Evolutionary conservation across 2,888 invertebrate species (phyloP).

Genomic region (Empis stercorea): DNA sequence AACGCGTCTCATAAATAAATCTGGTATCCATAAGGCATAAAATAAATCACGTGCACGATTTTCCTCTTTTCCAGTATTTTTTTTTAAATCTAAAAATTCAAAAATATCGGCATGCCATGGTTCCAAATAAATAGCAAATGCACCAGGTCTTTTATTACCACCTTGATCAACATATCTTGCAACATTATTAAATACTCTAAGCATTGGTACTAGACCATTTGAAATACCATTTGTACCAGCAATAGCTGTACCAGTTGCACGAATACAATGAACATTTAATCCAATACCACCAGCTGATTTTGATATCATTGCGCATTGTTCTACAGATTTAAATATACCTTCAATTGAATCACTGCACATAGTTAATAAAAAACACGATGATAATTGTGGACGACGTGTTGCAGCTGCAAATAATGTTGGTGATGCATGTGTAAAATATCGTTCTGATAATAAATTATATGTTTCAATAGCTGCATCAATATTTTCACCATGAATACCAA

Average conservation of each 20-base stretch:
- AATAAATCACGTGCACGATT: conserved; percentile 88
- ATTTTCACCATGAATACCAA: conserved; percentile 92
- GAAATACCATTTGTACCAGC: conserved; percentile 90
- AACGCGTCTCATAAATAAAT: conserved; percentile 93
- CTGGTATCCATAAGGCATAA: conserved; percentile 96
- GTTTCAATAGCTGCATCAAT: conserved; percentile 89
- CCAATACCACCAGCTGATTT: conserved; percentile 98
- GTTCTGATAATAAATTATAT: conserved; percentile 87
- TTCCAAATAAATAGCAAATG: conserved; percentile 94
- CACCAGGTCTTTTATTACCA: conserved; percentile 94
- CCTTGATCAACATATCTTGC: conserved; percentile 97
- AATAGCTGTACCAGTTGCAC: conserved; percentile 83
- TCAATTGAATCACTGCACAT: conserved; percentile 93
- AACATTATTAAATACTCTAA: conserved; percentile 89
- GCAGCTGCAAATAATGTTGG: conserved; percentile 95
- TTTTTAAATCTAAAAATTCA: conserved; percentile 86
- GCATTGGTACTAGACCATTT: conserved; percentile 92
- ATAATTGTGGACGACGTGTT: conserved; percentile 80
- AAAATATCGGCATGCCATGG: conserved; percentile 99
- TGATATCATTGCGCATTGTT: conserved; percentile 88
- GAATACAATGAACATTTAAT: conserved; percentile 87
- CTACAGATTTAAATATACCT: conserved; percentile 85
- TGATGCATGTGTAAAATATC: conserved; percentile 95
- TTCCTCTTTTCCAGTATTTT: conserved; percentile 94
- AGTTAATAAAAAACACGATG: conserved; percentile 88